Evolutionary conservation across 2,888 invertebrate species (phyloP).

Genomic region (Dryobotodes eremita): DNA sequence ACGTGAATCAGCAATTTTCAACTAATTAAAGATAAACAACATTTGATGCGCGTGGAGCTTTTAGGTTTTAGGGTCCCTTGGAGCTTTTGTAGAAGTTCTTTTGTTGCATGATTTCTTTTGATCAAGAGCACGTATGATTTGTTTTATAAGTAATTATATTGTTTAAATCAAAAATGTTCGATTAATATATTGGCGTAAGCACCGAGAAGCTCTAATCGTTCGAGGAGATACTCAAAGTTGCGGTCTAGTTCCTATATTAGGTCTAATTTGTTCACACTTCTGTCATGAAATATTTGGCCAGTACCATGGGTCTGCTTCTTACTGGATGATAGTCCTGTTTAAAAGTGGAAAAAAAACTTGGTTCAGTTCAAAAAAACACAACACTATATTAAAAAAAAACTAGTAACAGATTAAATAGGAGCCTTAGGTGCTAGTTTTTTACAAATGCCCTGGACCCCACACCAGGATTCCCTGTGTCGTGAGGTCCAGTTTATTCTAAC

Average conservation of each 20-base stretch:
- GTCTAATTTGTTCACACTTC: neutral
- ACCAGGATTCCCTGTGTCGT: too few species aligned
- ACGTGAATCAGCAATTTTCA: slow-evolving; percentile 83
- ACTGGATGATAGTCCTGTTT: neutral
- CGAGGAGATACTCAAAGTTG: neutral
- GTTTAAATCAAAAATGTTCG: neutral
- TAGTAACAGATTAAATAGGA: too few species aligned
- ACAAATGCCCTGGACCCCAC: too few species aligned
- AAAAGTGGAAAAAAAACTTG: neutral
- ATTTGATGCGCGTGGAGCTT: slow-evolving; percentile 74
- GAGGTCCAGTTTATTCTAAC: too few species aligned
- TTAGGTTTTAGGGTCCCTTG: slow-evolving; percentile 57
- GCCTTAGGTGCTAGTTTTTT: too few species aligned
- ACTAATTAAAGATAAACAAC: slow-evolving; percentile 87
- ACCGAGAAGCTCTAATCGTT: neutral
- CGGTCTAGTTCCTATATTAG: neutral
- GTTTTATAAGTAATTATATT: neutral
- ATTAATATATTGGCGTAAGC: neutral
- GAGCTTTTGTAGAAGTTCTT: slow-evolving; percentile 22
- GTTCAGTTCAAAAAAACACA: too few species aligned
- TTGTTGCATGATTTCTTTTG: slow-evolving; percentile 12
- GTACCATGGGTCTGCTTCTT: neutral
- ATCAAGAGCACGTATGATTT: neutral
- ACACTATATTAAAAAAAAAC: too few species aligned
- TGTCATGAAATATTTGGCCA: neutral